Base-by-base conservation (phyloP, 2,113 vertebrate genomes). In the Tenrec ecaudatus region DNA sequence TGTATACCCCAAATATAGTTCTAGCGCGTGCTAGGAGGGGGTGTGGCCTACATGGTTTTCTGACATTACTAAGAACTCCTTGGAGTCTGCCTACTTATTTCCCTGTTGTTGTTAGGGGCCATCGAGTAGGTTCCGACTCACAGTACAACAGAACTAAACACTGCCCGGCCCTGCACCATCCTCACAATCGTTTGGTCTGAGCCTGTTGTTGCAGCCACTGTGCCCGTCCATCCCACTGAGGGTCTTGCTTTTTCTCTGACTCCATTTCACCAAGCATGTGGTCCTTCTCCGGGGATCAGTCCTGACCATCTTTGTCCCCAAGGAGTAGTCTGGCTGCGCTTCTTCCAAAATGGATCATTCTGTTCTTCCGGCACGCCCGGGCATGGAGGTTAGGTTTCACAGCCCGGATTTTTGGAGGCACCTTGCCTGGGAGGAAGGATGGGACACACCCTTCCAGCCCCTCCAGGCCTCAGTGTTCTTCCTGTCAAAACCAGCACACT, bases 391-490 rank as follows among this genome's bases (percentile, higher is more conserved):
- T 73, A 73, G 71, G 17, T 20, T 73, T 73, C 22, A 36, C 9
- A 22, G 36, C 33, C 33, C 33, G 22, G 3, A 73, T 36, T 73
- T 73, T 73, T 8, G 17, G 71, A 20, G 33, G 71, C 71, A 53
- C 40, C 60, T 62, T 36, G 69, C 87, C 77, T 29, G 90, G 91
- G 68, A 66, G 97, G 94, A 94, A 80, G 69, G 90, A 91, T 82
- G 71, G 78, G 82, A 90, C 77, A 89, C 62, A 69, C 95, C 89
- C 95, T 97, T 95, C 95, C 89, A 95, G 43, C 89, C 75, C 71
- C 82, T 93, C 83, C 93, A 83, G 82, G 89, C 96, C 97, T 89
- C 73, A 75, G 82, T 96, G 96, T 93, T 97, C 98, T 97, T 98
- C 97, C 95, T 94, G 80, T 66, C 95, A 94, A 96, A 97, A 96